A percentile compares a stretch with the other conserved stretches of the same genome.
Evolutionary conservation across 1,140 invertebrate genomes (phyloP).

Genomic region (Neuroterus valhalla): DNA sequence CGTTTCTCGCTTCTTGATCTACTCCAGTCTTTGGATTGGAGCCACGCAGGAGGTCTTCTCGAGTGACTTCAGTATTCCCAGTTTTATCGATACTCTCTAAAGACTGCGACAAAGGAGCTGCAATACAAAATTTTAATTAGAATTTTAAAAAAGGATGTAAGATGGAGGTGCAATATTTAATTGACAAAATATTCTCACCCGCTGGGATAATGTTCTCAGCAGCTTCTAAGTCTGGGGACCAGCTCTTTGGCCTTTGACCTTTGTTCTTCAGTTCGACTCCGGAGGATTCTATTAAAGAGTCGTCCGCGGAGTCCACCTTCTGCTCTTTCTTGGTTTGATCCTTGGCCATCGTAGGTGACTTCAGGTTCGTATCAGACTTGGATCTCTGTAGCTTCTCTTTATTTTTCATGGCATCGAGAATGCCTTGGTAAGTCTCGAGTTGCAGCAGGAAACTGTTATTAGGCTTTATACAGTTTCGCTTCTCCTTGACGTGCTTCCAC

Average conservation of each 20-base stretch:
- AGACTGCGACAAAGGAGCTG: conserved; percentile 73
- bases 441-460: conserved; percentile 96
- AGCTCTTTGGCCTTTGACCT: conserved; percentile 83
- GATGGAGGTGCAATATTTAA: neutral
- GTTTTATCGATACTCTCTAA: conserved; percentile 73
- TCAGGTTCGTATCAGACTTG: conserved; percentile 94
- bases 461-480: conserved; percentile 94
- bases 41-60: conserved; percentile 68
- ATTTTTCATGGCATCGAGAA: conserved; percentile 96
- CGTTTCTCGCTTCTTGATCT: conserved; percentile 80
- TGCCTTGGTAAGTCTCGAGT: conserved; percentile 96
- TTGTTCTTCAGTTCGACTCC: conserved; percentile 66
- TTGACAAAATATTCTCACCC: conserved; percentile 47
- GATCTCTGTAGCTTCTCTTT: conserved; percentile 93
- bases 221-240: conserved; percentile 84
- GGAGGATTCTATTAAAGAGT: conserved; percentile 56
- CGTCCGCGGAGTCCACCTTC: conserved; percentile 58
- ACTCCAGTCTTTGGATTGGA: conserved; percentile 55
- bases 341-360: conserved; percentile 78
- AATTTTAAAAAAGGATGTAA: too few relatives aligned
- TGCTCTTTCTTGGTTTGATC: conserved; percentile 69
- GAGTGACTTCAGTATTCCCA: conserved; percentile 66
- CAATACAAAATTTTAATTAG: conserved; percentile 38
- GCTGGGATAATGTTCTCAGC: conserved; percentile 77
- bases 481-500: conserved; percentile 91